Evolutionary conservation across 2,113 vertebrate genomes (phyloP).

Genomic region (Sigmodon hispidus): DNA sequence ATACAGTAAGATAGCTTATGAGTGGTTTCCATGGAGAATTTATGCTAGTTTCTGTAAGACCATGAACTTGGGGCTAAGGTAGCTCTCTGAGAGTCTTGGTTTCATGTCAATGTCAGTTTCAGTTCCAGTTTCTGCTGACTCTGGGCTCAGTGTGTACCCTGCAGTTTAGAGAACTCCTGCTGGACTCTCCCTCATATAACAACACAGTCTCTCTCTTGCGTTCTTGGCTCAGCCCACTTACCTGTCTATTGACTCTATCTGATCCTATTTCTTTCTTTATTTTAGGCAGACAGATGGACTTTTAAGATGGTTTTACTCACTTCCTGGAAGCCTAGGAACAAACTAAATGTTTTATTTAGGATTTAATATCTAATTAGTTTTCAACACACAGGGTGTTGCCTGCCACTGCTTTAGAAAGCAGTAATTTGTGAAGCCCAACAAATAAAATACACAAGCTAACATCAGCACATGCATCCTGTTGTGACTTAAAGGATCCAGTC

Average conservation of each 20-base stretch:
- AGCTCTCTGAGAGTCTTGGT: not conserved
- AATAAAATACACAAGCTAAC: not conserved
- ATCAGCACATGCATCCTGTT: not conserved
- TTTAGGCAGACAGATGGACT: not conserved
- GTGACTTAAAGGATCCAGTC: not conserved
- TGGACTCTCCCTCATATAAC: not conserved
- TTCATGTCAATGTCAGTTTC: not conserved
- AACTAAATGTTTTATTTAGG: conserved; percentile 21
- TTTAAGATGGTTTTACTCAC: not conserved
- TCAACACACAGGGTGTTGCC: not conserved
- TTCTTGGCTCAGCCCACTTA: not conserved
- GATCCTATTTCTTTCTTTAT: not conserved
- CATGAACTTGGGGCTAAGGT: not conserved
- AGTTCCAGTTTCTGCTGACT: not conserved
- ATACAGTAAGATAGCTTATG: not conserved
- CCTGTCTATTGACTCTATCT: not conserved
- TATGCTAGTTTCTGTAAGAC: not conserved
- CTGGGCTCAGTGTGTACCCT: not conserved
- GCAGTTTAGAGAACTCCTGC: not conserved
- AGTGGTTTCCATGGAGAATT: not conserved
- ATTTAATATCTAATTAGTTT: conserved; percentile 25
- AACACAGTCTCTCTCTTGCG: not conserved
- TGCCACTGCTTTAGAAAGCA: not conserved
- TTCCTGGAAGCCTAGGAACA: not conserved
- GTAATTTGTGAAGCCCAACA: conserved; percentile 3